Conservation (phyloP, 2,888 invertebrate species). For the Congeria kusceri region DNA sequence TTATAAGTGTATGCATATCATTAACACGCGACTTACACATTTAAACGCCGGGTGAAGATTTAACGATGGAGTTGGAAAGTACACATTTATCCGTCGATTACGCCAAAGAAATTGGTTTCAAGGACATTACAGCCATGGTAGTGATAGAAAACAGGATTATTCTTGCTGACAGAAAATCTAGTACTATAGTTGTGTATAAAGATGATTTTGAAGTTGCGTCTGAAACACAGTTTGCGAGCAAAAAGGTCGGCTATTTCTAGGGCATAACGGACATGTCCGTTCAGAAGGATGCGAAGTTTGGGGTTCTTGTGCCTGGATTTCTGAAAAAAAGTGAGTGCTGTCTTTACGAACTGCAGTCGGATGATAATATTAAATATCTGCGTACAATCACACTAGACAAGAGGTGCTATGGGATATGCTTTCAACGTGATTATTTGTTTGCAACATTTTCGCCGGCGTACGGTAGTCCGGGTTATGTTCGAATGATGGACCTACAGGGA, state of each 20-base stretch:
- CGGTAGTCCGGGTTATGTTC: background rate
- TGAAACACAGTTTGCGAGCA: background rate
- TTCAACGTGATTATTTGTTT: conserved; percentile 6
- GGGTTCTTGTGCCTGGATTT: no score
- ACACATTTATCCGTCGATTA: background rate
- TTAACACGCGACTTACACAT: no score
- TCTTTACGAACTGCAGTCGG: no score
- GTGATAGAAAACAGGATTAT: background rate
- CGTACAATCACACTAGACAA: no score
- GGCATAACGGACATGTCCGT: conserved; percentile 8
- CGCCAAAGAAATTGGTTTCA: background rate
- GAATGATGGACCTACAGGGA: background rate
- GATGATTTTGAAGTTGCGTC: background rate
- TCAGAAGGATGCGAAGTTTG: no score
- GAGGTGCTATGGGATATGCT: background rate
- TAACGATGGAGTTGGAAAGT: no score
- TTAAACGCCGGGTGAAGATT: no score
- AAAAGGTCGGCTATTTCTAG: background rate
- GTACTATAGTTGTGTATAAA: background rate
- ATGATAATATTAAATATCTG: no score
- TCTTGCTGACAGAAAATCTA: conserved; percentile 14
- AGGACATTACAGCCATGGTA: conserved; percentile 6
- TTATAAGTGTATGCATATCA: no score
- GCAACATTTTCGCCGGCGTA: background rate
- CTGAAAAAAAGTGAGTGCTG: no score